Conservation (phyloP, 2,888 invertebrate genomes). For the Nymphalis urticae region DNA sequence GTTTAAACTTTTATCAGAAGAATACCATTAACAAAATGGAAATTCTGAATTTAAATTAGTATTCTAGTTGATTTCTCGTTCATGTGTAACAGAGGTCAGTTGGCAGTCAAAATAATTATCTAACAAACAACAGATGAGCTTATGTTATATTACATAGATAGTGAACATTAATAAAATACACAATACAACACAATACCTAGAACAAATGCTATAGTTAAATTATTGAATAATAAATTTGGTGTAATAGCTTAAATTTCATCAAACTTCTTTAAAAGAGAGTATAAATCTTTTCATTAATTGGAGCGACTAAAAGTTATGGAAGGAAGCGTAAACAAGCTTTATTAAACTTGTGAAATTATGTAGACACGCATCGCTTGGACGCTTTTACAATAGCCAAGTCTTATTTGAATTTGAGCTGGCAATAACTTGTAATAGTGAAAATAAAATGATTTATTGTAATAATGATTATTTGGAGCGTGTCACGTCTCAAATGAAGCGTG, state of each 20-base stretch:
- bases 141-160: neutral
- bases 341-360: slow-evolving; percentile 7
- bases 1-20: neutral
- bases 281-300: slow-evolving; percentile 34
- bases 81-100: neutral
- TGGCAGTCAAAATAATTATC: neutral
- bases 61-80: neutral
- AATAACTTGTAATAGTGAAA: slow-evolving; percentile 6
- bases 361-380: neutral
- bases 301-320: slow-evolving; percentile 30
- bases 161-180: neutral
- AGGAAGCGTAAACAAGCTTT: slow-evolving; percentile 13
- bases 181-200: too few species aligned
- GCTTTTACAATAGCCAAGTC: neutral
- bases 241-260: slow-evolving; percentile 17
- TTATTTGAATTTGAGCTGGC: neutral
- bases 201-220: slow-evolving; percentile 6
- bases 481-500: slow-evolving; percentile 53
- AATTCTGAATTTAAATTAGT: neutral
- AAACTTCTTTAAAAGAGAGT: slow-evolving; percentile 18
- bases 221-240: slow-evolving; percentile 17
- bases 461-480: slow-evolving; percentile 37
- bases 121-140: neutral
- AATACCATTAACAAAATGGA: neutral
- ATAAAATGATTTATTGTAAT: slow-evolving; percentile 17